Conservation (phyloP, 37 sponge, comb jelly and placozoan genomes). For the Agelas oroides region DNA sequence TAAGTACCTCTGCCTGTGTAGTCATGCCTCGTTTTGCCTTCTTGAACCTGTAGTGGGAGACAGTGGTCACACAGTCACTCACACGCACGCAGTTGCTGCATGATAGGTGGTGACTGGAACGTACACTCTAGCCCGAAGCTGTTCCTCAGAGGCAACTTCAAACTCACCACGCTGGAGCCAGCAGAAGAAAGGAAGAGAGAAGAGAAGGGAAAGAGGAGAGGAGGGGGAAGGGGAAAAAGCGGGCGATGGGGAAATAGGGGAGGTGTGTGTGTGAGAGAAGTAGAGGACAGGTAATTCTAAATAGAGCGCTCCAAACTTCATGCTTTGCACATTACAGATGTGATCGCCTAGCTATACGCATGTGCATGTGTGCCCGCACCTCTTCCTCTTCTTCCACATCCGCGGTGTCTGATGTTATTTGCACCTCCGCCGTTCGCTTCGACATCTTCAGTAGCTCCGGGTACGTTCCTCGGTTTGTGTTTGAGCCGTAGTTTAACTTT, state of each 20-base stretch:
- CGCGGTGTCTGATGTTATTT: conserved; percentile 65
- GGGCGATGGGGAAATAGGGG: no score
- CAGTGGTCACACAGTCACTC: background rate
- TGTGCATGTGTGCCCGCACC: background rate
- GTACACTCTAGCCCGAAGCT: conserved; percentile 51
- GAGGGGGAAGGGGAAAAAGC: no score
- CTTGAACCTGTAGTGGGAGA: conserved; percentile 19
- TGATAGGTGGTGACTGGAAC: background rate
- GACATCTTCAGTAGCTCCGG: conserved; percentile 58
- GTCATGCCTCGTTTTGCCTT: conserved; percentile 2
- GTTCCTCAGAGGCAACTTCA: conserved; percentile 25
- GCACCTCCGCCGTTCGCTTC: conserved; percentile 63
- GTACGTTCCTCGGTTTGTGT: no score
- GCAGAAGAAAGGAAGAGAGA: background rate
- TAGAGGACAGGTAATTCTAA: background rate
- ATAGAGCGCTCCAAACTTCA: conserved; percentile 12
- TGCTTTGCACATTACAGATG: background rate
- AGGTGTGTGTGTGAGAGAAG: no score
- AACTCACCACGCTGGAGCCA: conserved; percentile 36
- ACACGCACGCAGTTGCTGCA: no score
- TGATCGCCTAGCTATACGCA: background rate
- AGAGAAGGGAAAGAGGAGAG: no score
- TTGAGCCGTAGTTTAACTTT: no score
- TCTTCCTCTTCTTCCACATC: conserved; percentile 59
- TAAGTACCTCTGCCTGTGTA: background rate